These are phyloP conservation scores for Eretmocerus hayati DNA, from an alignment of 2,888 invertebrate species.

Conservation along the genomic window DNA sequence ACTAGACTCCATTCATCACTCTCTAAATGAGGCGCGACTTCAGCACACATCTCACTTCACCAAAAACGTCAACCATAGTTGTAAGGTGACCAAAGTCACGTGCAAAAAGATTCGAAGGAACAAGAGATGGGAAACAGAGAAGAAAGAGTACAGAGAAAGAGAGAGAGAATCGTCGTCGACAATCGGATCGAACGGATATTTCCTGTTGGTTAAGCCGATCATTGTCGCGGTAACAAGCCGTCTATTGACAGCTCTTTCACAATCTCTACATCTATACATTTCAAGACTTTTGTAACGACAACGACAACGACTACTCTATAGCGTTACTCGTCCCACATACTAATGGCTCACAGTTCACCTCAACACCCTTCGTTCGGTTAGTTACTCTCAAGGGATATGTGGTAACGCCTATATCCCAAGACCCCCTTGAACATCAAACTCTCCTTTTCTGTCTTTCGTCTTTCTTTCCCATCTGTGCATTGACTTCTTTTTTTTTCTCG, in stretches of 20 bases:
- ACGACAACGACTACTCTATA: slow-evolving; percentile 10
- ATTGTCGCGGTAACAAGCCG: slow-evolving; percentile 33
- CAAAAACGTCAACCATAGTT: no score
- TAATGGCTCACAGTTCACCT: slow-evolving; percentile 24
- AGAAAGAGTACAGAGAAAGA: neutral
- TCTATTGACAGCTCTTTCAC: slow-evolving; percentile 32
- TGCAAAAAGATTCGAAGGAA: no score
- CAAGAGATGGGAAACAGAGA: neutral
- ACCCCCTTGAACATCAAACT: neutral
- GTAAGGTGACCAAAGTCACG: no score
- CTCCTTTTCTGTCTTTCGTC: slow-evolving; percentile 11
- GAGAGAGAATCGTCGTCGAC: neutral
- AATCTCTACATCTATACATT: neutral
- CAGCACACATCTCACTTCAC: no score
- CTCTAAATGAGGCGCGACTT: no score
- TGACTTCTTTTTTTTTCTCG: no score
- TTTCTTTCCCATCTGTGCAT: no score
- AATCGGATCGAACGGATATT: no score
- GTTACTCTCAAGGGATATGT: slow-evolving; percentile 23
- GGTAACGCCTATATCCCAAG: neutral
- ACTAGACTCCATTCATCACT: no score
- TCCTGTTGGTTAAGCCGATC: slow-evolving; percentile 32
- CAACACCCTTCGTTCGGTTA: slow-evolving; percentile 20
- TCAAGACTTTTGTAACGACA: slow-evolving; percentile 25
- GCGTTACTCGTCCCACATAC: slow-evolving; percentile 20